A percentile compares a stretch with the other conserved stretches of the same genome.
phyloP scores from a whole-genome alignment of 1,140 invertebrate genomes.

The Drosophila simulans region DNA sequence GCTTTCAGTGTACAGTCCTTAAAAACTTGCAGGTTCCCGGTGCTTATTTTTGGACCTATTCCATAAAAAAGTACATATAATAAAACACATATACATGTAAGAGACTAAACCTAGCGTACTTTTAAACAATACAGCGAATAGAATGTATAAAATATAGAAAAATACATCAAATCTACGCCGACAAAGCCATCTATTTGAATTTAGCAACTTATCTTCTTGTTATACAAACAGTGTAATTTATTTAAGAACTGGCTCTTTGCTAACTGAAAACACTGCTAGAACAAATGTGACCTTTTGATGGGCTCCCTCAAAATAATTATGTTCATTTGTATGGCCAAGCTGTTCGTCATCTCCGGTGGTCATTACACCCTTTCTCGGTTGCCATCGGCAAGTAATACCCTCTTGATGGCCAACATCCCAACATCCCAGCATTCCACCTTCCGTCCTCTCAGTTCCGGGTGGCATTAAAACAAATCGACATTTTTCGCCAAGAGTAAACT shows the following conservation, averaged over 20 bases:
- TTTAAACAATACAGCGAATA: no score
- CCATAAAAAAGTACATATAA: background rate
- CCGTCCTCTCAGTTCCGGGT: constrained; percentile 22
- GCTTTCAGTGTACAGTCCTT: constrained; percentile 18
- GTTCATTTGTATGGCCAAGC: constrained; percentile 69
- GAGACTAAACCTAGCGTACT: no score
- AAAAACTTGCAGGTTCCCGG: constrained; percentile 13
- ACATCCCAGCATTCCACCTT: background rate
- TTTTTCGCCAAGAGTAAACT: constrained; percentile 30
- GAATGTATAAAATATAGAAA: no score
- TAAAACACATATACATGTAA: background rate
- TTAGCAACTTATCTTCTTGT: no score
- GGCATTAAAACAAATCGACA: constrained; percentile 50
- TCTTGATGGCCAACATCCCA: constrained; percentile 5
- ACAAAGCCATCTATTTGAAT: no score
- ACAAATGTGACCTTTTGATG: constrained; percentile 18
- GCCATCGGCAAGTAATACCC: constrained; percentile 9
- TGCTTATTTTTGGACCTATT: background rate
- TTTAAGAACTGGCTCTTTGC: background rate
- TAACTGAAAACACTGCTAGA: background rate
- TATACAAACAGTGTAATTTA: background rate
- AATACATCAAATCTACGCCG: no score
- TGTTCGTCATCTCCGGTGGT: constrained; percentile 53
- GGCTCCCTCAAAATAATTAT: constrained; percentile 64
- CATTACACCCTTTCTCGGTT: constrained; percentile 65